Conservation (phyloP, 1,140 invertebrate genomes). For the Saxidomus purpurata region DNA sequence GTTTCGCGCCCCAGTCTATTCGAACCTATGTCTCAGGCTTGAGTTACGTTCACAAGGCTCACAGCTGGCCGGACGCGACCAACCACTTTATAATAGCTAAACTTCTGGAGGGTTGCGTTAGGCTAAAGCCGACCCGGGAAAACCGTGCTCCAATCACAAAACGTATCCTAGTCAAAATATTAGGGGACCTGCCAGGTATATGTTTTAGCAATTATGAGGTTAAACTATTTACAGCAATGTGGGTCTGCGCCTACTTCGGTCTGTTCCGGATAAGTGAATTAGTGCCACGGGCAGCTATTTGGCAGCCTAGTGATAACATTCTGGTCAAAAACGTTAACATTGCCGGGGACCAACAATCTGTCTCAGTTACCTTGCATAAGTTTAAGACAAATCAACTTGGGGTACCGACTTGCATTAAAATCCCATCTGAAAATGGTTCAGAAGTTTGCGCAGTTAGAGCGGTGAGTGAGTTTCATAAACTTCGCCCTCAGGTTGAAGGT, state of each 20-base stretch:
- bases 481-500: not conserved
- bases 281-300: not conserved
- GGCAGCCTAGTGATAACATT: too few relatives aligned
- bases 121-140: not conserved
- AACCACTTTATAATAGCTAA: conserved; percentile 9
- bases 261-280: conserved; percentile 22
- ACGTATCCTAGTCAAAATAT: not conserved
- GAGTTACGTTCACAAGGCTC: not conserved
- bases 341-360: too few relatives aligned
- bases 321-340: too few relatives aligned
- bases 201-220: not conserved
- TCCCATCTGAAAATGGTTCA: not conserved
- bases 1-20: not conserved
- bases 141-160: not conserved
- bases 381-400: not conserved
- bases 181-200: not conserved
- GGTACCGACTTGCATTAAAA: not conserved
- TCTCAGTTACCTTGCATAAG: too few relatives aligned
- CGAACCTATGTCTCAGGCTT: not conserved
- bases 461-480: not conserved
- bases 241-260: not conserved
- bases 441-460: not conserved
- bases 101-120: conserved; percentile 8
- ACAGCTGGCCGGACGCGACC: not conserved
- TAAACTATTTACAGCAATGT: not conserved